Percentiles rank a stretch among this genome's conserved stretches.
These are phyloP conservation scores for Lepidochitona cinerea DNA, from an alignment of 2,888 invertebrate genomes.

Conservation along the genomic window DNA sequence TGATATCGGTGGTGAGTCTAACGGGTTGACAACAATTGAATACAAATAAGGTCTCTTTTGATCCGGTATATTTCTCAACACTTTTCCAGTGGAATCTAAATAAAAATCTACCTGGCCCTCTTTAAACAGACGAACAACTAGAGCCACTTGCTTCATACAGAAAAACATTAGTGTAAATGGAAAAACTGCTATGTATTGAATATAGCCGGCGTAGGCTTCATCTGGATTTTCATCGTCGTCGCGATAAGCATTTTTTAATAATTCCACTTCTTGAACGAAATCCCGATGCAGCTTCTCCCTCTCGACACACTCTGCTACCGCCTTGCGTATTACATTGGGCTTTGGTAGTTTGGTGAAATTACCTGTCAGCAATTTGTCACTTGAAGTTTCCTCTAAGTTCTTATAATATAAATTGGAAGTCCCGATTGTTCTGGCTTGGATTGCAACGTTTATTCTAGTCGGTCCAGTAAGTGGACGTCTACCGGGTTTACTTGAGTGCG, in stretches of 20 bases:
- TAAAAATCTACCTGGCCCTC: conserved; percentile 2
- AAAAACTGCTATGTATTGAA: background rate
- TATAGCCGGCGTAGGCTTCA: conserved; percentile 5
- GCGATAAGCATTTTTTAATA: conserved; percentile 3
- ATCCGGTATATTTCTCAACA: background rate
- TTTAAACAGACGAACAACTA: background rate
- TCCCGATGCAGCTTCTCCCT: background rate
- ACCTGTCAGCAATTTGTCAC: background rate
- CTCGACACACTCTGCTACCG: background rate
- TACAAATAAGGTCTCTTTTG: conserved; percentile 18
- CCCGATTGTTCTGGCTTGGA: background rate
- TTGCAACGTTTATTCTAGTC: background rate
- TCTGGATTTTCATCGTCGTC: conserved; percentile 7
- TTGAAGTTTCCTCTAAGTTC: background rate
- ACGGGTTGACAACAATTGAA: conserved; percentile 17
- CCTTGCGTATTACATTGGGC: conserved; percentile 6
- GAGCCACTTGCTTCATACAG: background rate
- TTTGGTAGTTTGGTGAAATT: conserved; percentile 4
- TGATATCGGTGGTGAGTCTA: conserved; percentile 11
- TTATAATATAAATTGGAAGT: conserved; percentile 7
- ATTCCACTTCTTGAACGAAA: background rate
- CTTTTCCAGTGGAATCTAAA: conserved; percentile 20
- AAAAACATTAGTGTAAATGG: background rate
- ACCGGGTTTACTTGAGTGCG: background rate
- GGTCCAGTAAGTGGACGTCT: background rate